These are phyloP conservation scores for Cheumatopsyche charites DNA, from an alignment of 1,140 invertebrate species.

Conservation along the genomic window DNA sequence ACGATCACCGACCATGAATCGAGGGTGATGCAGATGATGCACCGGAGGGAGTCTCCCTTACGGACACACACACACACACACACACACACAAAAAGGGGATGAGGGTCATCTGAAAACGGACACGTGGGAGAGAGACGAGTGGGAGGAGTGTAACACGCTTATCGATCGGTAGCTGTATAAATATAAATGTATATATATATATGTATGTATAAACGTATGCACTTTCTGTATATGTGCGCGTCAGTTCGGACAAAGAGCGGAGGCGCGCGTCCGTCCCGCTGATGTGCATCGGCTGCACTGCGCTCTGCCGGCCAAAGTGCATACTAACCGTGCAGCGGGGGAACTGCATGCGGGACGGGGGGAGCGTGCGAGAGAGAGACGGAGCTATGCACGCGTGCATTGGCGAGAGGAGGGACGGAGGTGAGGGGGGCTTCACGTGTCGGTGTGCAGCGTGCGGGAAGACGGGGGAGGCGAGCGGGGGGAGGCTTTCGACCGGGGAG, in stretches of 20 bases:
- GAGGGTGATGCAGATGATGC: no score
- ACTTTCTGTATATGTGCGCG: not conserved
- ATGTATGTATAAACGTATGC: not conserved
- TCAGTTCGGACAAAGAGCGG: slow-evolving; percentile 10
- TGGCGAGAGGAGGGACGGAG: not conserved
- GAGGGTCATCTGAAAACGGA: no score
- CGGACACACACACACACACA: no score
- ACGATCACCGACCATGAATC: no score
- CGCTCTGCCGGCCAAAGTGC: slow-evolving; percentile 37
- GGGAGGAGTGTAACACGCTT: not conserved
- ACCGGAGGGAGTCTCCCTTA: no score
- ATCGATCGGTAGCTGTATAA: no score
- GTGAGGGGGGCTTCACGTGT: not conserved
- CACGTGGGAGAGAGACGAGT: not conserved
- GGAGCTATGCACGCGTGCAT: not conserved
- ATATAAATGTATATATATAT: no score
- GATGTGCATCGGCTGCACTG: slow-evolving; percentile 46
- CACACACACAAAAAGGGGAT: no score
- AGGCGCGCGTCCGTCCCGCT: slow-evolving; percentile 38
- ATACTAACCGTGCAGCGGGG: not conserved
- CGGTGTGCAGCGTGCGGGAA: not conserved
- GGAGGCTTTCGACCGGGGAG: not conserved
- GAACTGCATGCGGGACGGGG: not conserved
- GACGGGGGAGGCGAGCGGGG: no score
- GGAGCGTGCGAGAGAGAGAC: not conserved